Conservation (phyloP, 2,113 vertebrate genomes). For the Perccottus glenii region DNA sequence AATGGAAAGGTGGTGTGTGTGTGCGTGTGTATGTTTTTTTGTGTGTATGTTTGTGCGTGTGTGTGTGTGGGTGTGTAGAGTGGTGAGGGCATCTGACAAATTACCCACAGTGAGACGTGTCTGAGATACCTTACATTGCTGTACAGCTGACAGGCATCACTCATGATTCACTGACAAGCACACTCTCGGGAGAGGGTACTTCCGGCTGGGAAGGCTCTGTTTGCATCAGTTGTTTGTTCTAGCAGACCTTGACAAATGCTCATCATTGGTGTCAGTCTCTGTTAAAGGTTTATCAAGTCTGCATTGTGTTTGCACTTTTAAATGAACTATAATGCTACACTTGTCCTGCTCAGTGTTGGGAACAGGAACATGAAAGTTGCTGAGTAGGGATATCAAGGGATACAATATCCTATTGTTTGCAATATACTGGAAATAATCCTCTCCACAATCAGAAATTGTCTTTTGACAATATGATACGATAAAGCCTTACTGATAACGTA, state of each 20-base stretch:
- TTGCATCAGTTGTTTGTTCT: conserved; percentile 61
- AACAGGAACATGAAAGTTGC: too few relatives aligned
- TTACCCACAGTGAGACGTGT: conserved; percentile 25
- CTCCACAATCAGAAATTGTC: too few relatives aligned
- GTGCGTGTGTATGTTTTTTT: too few relatives aligned
- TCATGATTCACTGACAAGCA: conserved; percentile 49
- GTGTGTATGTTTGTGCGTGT: too few relatives aligned
- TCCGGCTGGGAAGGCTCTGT: conserved; percentile 40
- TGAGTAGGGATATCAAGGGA: too few relatives aligned
- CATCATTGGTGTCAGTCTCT: conserved; percentile 13
- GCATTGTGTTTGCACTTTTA: conserved; percentile 10
- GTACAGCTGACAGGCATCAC: conserved; percentile 46
- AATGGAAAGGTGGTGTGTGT: conserved; percentile 44
- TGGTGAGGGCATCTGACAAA: conserved; percentile 28
- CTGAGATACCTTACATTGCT: conserved; percentile 23
- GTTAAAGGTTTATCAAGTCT: conserved; percentile 32
- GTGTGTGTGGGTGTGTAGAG: not conserved
- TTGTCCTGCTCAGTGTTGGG: too few relatives aligned
- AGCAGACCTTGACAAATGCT: conserved; percentile 37
- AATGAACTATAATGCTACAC: not conserved
- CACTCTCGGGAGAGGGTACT: conserved; percentile 22
- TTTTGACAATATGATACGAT: too few relatives aligned
- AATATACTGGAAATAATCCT: too few relatives aligned
- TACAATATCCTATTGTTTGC: too few relatives aligned
- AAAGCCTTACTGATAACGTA: too few relatives aligned